Base-by-base conservation (phyloP, 2,888 invertebrate species). In the Lomographa bimaculata region DNA sequence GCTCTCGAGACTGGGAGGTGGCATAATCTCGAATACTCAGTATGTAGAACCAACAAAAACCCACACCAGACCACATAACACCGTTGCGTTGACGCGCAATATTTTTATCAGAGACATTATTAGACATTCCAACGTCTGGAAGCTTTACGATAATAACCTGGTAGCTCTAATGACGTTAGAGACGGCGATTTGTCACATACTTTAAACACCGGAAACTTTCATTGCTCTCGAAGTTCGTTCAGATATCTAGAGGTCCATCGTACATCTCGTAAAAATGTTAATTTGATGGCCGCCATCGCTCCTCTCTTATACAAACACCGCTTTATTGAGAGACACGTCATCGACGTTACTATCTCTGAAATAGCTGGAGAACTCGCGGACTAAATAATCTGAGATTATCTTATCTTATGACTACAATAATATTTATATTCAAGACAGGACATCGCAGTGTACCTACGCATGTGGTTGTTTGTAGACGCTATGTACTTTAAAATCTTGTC, bases 301-400 rank as follows among this genome's bases (percentile, higher is more conserved):
- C 18, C 17, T 7, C 29, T 21, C 11, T 34, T 25, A n/a, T n/a
- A 45, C 46, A 42, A 46, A 52, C 38, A 45, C 18, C 21, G 25
- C 30, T 42, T 25, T 35, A 41, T 35, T 41, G 29, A 29, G 19
- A 5, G 21, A 35, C 23, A 20, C 41, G 32, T 37, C 36, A 46
- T 46, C 37, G 35, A 33, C 38, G 27, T 36, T 36, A 44, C 43
- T 48, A 41, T 36, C 27, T 46, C 40, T 30, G 34, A 41, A 51
- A 41, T 41, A 41, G 29, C 4, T 21, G 10, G 20, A 7, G 11
- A 8, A 35, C 25, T 29, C 28, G 34, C 21, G 7, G 17, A 16
- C 27, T 32, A 5, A 24, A 19, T 25, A 23, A 33, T 12, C 23
- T 8, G 8, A 33, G 33, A 34, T 18, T 23, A 32, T 23, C 16